A percentile compares a stretch with the other conserved stretches of the same genome.
Evolutionary conservation across 64 coral and sea anemone genomes (phyloP).

Genomic region (Pachyseris speciosa): DNA sequence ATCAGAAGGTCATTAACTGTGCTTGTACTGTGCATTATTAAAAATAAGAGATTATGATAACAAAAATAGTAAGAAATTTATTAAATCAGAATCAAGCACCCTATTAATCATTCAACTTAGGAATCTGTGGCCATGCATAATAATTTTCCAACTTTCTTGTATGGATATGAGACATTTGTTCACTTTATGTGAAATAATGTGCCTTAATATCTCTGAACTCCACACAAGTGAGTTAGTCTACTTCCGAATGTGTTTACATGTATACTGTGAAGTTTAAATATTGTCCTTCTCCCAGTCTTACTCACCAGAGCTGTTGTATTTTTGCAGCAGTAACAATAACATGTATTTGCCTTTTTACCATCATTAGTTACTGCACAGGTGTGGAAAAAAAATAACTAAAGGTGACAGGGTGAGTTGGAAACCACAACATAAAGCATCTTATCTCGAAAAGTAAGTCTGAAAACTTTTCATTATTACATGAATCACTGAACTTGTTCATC

Average conservation of each 20-base stretch:
- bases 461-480: neutral
- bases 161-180: neutral
- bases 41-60: neutral
- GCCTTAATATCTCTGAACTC: neutral
- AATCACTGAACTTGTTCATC: neutral
- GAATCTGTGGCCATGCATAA: too few relatives aligned
- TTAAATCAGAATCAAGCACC: too few relatives aligned
- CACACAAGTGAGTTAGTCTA: neutral
- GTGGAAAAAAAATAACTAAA: constrained; percentile 40
- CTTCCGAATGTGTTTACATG: neutral
- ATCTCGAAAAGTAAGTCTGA: constrained; percentile 63
- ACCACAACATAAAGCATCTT: constrained; percentile 18
- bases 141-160: neutral
- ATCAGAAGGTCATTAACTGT: neutral
- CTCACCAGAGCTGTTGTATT: neutral
- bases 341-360: neutral
- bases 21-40: neutral
- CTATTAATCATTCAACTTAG: too few relatives aligned
- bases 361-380: neutral
- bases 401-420: neutral
- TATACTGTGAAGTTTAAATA: neutral
- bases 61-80: too few relatives aligned
- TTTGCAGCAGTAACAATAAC: neutral
- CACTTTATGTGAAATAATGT: too few relatives aligned
- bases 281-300: neutral